Evolutionary conservation across 2,888 invertebrate species (phyloP).

Genomic region (Nomada flava): DNA sequence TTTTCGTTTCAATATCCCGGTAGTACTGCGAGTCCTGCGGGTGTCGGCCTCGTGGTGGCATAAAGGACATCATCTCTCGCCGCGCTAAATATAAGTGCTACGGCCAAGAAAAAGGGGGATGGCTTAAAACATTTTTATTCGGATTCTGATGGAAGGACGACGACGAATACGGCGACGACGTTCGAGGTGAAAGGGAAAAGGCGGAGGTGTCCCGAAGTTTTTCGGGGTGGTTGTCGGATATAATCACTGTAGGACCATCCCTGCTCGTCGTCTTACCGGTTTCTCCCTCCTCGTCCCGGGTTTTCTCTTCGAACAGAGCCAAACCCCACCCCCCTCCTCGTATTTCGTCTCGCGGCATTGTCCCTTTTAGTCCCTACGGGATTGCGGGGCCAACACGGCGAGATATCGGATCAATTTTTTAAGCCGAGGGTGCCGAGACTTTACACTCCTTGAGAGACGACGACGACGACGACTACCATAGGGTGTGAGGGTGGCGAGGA

Average conservation of each 20-base stretch:
- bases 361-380: constrained; percentile 81
- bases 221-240: constrained; percentile 79
- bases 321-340: constrained; percentile 61
- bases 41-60: constrained; percentile 60
- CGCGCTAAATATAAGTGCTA: constrained; percentile 81
- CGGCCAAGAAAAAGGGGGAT: constrained; percentile 65
- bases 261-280: constrained; percentile 64
- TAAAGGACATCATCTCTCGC: constrained; percentile 77
- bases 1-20: constrained; percentile 74
- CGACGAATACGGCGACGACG: constrained; percentile 47
- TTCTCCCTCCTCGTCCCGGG: constrained; percentile 48
- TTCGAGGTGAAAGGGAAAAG: constrained; percentile 40
- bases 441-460: constrained; percentile 82
- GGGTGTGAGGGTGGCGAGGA: constrained; percentile 41
- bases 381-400: constrained; percentile 82
- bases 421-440: constrained; percentile 84
- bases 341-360: constrained; percentile 80
- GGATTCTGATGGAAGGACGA: constrained; percentile 67
- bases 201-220: constrained; percentile 74
- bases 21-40: constrained; percentile 53
- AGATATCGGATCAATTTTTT: constrained; percentile 85
- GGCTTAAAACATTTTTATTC: constrained; percentile 80
- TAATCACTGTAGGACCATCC: constrained; percentile 78
- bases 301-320: constrained; percentile 52
- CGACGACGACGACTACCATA: constrained; percentile 48